A percentile compares a stretch with the other conserved stretches of the same genome.
phyloP scores from a whole-genome alignment of 2,888 invertebrate species.

The Rotaria magnacalcarata region DNA sequence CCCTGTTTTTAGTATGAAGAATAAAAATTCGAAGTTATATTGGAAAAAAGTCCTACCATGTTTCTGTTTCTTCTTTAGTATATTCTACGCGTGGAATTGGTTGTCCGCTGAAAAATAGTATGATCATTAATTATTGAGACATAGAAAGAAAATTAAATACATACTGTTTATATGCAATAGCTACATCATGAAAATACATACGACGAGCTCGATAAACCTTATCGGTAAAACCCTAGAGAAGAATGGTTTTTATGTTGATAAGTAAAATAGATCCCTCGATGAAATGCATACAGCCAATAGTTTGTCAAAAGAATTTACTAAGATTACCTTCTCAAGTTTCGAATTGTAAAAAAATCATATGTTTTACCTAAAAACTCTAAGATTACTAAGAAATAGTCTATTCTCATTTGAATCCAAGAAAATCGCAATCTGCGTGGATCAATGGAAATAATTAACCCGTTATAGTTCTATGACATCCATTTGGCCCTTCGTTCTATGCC shows the following conservation, averaged over 20 bases:
- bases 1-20: background rate
- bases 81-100: slow-evolving; percentile 85
- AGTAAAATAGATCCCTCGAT: too few species aligned
- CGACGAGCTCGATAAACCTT: slow-evolving; percentile 77
- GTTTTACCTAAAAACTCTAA: too few species aligned
- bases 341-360: too few species aligned
- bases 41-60: slow-evolving; percentile 65
- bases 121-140: background rate
- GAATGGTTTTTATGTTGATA: slow-evolving; percentile 46
- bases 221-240: slow-evolving; percentile 74
- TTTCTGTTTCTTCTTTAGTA: slow-evolving; percentile 76
- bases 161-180: slow-evolving; percentile 85
- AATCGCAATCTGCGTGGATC: too few species aligned
- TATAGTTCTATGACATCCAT: too few species aligned
- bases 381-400: too few species aligned
- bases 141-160: slow-evolving; percentile 49
- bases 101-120: slow-evolving; percentile 68
- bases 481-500: too few species aligned
- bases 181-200: slow-evolving; percentile 88
- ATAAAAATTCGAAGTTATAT: background rate
- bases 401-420: too few species aligned
- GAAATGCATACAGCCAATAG: too few species aligned
- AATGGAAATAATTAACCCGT: too few species aligned
- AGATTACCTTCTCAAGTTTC: too few species aligned
- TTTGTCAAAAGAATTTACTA: too few species aligned